Percentiles rank a stretch among this genome's conserved stretches.
Evolutionary conservation across 35 echinoderm and acorn worm species (phyloP).

Genomic region (Amphiura filiformis): DNA sequence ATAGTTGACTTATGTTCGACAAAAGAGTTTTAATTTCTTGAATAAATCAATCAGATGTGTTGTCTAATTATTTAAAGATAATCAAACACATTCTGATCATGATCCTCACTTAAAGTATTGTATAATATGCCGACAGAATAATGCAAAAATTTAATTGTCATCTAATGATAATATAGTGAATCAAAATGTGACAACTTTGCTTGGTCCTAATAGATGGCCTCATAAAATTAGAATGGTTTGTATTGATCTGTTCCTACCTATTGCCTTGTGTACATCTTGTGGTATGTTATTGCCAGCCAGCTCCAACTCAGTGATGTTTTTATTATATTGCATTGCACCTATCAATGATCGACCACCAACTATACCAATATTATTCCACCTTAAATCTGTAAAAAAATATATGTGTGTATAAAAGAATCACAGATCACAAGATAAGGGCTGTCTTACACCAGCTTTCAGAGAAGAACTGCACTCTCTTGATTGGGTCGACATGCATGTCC

Average conservation of each 20-base stretch:
- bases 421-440: neutral
- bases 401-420: neutral
- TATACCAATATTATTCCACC: conserved; percentile 95
- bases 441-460: too few species aligned
- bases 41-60: too few species aligned
- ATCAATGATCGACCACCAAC: conserved; percentile 73
- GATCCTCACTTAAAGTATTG: too few species aligned
- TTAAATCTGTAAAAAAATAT: conserved; percentile 63
- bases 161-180: neutral
- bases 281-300: conserved; percentile 84
- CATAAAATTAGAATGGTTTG: too few species aligned
- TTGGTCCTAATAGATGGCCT: neutral
- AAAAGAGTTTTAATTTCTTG: too few species aligned
- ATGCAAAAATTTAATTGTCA: neutral
- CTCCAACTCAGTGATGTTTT: conserved; percentile 60
- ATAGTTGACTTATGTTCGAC: too few species aligned
- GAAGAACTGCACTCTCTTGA: neutral
- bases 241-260: too few species aligned
- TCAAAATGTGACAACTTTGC: neutral
- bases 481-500: neutral
- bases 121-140: neutral
- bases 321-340: conserved; percentile 71
- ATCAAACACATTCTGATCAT: too few species aligned
- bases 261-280: conserved; percentile 87
- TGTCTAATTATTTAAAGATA: too few species aligned